Percentiles rank a stretch among this genome's conserved stretches.
Conservation (phyloP, 2,113 vertebrate genomes). For the Asarcornis scutulata region DNA sequence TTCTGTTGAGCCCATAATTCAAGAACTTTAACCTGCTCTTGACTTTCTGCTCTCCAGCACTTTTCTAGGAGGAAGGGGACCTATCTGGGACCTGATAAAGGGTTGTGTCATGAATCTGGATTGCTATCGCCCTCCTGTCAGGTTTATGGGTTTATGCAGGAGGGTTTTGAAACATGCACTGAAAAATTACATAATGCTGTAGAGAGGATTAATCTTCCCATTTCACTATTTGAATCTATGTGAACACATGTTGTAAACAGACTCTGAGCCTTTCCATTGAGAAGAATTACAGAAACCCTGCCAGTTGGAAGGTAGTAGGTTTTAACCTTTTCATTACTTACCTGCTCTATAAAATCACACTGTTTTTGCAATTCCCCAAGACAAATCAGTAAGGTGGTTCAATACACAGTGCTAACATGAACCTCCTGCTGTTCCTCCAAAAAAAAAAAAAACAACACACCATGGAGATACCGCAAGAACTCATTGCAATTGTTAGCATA, state of each 20-base stretch:
- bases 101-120: background rate
- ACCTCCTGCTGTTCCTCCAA: background rate
- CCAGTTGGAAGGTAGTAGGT: background rate
- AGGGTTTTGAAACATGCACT: background rate
- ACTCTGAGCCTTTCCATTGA: background rate
- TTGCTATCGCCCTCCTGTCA: background rate
- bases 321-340: background rate
- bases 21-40: background rate
- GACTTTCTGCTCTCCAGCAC: background rate
- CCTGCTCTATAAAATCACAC: background rate
- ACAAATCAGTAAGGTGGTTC: background rate
- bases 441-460: background rate
- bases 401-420: background rate
- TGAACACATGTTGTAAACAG: background rate
- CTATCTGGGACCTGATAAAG: background rate
- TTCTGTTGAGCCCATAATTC: background rate
- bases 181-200: background rate
- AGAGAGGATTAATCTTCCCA: slow-evolving; percentile 25
- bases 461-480: background rate
- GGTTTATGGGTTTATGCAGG: background rate
- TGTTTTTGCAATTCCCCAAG: background rate
- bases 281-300: background rate
- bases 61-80: background rate
- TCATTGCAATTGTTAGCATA: background rate
- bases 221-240: background rate